Evolutionary conservation across 1,140 invertebrate species (phyloP), one percentile per base, ranked within the genome.

Genomic region (Globodera ellingtonae): DNA sequence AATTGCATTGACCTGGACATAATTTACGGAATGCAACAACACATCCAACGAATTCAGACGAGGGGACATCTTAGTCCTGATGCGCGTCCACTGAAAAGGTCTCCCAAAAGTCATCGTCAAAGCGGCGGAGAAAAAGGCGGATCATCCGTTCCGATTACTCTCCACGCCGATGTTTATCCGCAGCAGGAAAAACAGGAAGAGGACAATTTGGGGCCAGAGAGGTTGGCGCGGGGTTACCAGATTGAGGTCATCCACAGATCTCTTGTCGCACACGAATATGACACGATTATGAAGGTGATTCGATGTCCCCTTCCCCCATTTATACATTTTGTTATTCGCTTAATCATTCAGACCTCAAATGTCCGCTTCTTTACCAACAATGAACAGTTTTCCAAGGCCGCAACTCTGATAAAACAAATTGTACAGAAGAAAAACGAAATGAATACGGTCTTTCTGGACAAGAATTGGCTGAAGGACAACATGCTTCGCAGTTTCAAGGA

Each of bases 161-260:
- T 77, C 65, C 83, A 84, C 56, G 75, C 84, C 4, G 84, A 85
- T 79, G 82, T 85, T 10, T 85, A 73, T 75, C 84, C 84, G 5
- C 84, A 85, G 66, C 80, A 86, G 52, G 62, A 77, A 21, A 77
- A 82, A 13, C 84, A 85, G 46, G 84, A 85, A 69, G 84, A 85
- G 59, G 84, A 85, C 72, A 86, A 84, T 50, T 70, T 85, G 72
- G 79, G 50, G 6, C 44, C 48, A 18, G 85, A 85, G 35, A 66
- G 84, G 9, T 9, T 85, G 35, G 47, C 52, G 46, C 24, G 65
- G 21, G 84, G 84, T 15, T 85, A 83, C 59, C 47, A 73, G 56
- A 69, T 75, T 47, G 67, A 75, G 15, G 69, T 85, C 47, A 59
- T 74, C 21, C 52, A 75, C 10, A 82, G 74, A 65, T 65, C 62